Percentiles rank a stretch among this genome's conserved stretches.
phyloP scores from a whole-genome alignment of 2,797 vertebrate species.

The Paguma larvata region DNA sequence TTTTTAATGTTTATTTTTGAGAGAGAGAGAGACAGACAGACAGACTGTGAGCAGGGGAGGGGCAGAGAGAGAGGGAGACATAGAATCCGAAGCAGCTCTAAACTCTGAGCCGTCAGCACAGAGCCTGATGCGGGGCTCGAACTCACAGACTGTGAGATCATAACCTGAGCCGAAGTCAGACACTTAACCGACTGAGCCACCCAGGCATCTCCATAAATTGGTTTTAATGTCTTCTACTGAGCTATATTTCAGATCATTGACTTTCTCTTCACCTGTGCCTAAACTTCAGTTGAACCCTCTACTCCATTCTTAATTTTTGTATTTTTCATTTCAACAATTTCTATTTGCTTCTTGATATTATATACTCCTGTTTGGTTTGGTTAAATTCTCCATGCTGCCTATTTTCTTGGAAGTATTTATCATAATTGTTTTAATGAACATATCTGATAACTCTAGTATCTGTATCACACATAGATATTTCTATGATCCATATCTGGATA shows the following conservation, averaged over 20 bases:
- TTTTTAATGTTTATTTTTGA: no score
- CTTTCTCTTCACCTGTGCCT: constrained; percentile 19
- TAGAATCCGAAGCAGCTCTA: no score
- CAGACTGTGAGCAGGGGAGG: no score
- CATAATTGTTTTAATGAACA: not conserved
- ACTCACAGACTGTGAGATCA: no score
- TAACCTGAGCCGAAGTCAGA: no score
- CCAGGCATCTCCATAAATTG: not conserved
- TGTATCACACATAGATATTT: not conserved
- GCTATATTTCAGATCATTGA: not conserved
- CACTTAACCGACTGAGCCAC: no score
- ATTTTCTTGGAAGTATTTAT: not conserved
- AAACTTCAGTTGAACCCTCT: not conserved
- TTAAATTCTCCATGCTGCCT: not conserved
- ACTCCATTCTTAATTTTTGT: not conserved
- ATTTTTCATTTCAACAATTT: not conserved
- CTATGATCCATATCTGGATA: not conserved
- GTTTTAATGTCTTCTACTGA: not conserved
- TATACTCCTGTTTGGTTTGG: not conserved
- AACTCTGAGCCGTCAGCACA: no score
- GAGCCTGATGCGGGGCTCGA: no score
- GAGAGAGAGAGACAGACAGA: no score
- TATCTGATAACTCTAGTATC: not conserved
- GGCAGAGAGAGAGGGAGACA: no score
- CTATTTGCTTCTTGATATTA: not conserved